Conservation (phyloP, 2,113 vertebrate species). For the Micronycteris hirsuta region DNA sequence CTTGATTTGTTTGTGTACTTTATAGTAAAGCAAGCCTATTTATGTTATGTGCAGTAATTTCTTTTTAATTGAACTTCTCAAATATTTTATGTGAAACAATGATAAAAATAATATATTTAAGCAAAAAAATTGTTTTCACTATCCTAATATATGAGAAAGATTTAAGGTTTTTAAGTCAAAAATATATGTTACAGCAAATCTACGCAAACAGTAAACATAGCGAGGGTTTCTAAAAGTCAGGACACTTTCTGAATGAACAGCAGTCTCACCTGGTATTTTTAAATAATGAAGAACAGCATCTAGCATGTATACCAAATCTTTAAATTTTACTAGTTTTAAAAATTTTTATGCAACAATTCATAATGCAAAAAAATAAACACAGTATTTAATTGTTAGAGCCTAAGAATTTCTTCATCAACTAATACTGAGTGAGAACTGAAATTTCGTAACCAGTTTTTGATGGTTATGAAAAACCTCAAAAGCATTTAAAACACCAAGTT, state of each 20-base stretch:
- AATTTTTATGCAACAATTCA: neutral
- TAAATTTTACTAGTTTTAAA: constrained; percentile 13
- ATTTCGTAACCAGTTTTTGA: neutral
- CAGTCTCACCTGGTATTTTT: neutral
- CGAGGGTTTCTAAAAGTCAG: neutral
- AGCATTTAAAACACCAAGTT: neutral
- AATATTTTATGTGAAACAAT: neutral
- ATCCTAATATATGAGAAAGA: neutral
- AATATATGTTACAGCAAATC: neutral
- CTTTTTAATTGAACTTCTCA: constrained; percentile 35
- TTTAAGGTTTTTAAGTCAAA: constrained; percentile 13
- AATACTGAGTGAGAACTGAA: neutral
- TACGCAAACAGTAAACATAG: neutral
- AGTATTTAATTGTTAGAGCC: neutral
- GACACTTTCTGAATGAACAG: neutral
- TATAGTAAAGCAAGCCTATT: neutral
- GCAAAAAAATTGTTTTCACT: neutral
- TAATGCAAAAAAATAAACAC: constrained; percentile 1
- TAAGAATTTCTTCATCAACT: constrained; percentile 15
- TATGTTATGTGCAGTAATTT: neutral
- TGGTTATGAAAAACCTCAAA: neutral
- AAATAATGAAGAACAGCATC: neutral
- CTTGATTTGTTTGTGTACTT: neutral
- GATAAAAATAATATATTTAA: neutral
- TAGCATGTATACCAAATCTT: neutral